Evolutionary conservation across 2,888 invertebrate genomes (phyloP), one percentile per base, ranked within the genome.

Genomic region (Ormyrus rosae): DNA sequence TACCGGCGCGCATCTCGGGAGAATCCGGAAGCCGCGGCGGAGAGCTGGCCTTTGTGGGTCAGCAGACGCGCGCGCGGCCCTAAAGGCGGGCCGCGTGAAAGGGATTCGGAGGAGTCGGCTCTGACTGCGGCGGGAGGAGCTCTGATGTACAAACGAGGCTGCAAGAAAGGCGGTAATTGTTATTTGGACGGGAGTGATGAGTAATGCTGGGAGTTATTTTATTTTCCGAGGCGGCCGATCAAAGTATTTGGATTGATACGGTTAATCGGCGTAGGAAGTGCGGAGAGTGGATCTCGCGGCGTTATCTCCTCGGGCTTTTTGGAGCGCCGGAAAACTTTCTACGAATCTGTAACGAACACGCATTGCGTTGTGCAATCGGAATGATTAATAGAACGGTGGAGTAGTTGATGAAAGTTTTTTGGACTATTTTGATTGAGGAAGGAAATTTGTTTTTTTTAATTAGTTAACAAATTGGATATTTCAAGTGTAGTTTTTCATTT

Each of bases 1-100:
- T 45, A 4, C 48, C 10, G 2, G n/a, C 11, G 8, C 45, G 10
- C 19, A 51, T 60, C n/a, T 68, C 0, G 19, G 6, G 50, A 51
- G n/a, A 69, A 34, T n/a, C 45, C 10, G 34, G 34, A 6, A 70
- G 34, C 34, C 34, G 34, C 34, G 34, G 34, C 34, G 34, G 34
- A 34, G 34, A 34, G 34, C 3, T 10, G 50, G 50, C 58, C 50
- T 64, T 65, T 71, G 50, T 71, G 50, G 60, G 60, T 67, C 72
- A 77, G 6, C 34, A 13, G 9, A 53, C 6, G n/a, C 6, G 19
- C 34, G 34, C 34, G 19, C 8, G 48, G 34, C 50, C 76, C 53
- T 68, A 34, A 67, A 60, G 48, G 5, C 51, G 11, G 7, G 48
- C 55, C 10, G 8, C 45, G 46, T 45, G 69, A 70, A 64, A 48